Evolutionary conservation across 2,113 vertebrate genomes (phyloP), one percentile per base, ranked within the genome.

Genomic region (Lipotes vexillifer): DNA sequence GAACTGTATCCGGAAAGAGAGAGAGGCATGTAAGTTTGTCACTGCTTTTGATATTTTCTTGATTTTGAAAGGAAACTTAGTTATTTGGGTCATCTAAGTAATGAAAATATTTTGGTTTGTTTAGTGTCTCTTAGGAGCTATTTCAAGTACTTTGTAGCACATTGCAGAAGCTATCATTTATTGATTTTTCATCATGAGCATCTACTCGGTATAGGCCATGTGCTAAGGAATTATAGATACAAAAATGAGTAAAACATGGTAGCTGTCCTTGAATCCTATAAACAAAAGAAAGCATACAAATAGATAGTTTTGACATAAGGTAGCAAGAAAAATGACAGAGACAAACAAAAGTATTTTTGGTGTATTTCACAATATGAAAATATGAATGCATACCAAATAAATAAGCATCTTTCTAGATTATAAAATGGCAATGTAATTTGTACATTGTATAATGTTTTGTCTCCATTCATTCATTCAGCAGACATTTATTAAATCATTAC

Each of bases 51-150:
- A 78, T 9, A 78, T 90, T 92, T 92, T 96, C 65, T 82, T 83
- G 20, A 71, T 95, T 90, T 97, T 96, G 15, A 93, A 96, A 89
- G 92, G n/a, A 92, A 95, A 63, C 6, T 77, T 96, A 36, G 52
- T 93, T 72, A 91, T 69, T 88, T 94, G 74, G 13, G 21, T 87
- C 46, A 83, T 78, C 74, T 74, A 74, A 87, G 21, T 52, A 77
- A 72, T 80, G 25, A 85, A 89, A 63, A 89, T 52, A 92, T 77
- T 96, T 91, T 90, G 13, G 21, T 84, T 95, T 75, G 57, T 68
- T 94, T 90, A 77, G 13, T 93, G 82, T 82, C 33, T 90, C 61
- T 61, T 92, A 88, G 4, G n/a, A 89, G 90, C 71, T 41, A 82
- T 94, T 96, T 96, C 31, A 88, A 91, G 91, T 89, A 94, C 33